Evolutionary conservation across 2,113 vertebrate species (phyloP).

Genomic region (human): DNA sequence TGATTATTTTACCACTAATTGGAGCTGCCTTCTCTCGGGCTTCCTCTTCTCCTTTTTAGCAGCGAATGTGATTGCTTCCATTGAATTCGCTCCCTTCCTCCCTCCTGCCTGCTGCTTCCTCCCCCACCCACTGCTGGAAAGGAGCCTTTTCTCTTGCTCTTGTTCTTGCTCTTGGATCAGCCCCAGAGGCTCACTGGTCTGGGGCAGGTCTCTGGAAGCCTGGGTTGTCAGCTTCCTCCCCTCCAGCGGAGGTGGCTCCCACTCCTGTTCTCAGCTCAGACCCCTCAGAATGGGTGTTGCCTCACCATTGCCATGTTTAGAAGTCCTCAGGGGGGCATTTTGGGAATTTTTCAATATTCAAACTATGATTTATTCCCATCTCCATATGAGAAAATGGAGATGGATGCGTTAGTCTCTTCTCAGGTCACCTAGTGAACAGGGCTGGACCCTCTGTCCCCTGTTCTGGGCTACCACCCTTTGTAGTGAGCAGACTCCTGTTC

Average conservation of each 20-base stretch:
- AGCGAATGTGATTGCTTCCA: neutral
- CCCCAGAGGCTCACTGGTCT: neutral
- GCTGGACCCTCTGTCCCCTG: neutral
- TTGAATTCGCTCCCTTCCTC: neutral
- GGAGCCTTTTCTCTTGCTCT: conserved; percentile 30
- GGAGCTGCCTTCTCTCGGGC: conserved; percentile 6
- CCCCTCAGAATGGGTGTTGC: neutral
- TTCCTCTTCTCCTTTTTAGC: neutral
- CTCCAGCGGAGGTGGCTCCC: neutral
- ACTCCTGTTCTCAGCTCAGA: neutral
- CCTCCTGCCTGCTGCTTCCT: conserved; percentile 3
- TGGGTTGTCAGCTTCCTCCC: neutral
- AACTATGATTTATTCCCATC: neutral
- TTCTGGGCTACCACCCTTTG: neutral
- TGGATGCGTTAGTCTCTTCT: no score
- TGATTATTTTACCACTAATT: conserved; percentile 59
- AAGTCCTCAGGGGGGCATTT: neutral
- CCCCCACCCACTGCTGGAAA: neutral
- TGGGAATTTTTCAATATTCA: neutral
- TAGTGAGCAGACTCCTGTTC: no score
- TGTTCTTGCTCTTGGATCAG: neutral
- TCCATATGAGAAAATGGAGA: neutral
- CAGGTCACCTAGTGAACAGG: neutral
- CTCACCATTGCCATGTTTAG: neutral
- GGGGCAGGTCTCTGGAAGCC: neutral